Evolutionary conservation across 2,888 invertebrate genomes (phyloP).

Genomic region (Cephus rjabovi): DNA sequence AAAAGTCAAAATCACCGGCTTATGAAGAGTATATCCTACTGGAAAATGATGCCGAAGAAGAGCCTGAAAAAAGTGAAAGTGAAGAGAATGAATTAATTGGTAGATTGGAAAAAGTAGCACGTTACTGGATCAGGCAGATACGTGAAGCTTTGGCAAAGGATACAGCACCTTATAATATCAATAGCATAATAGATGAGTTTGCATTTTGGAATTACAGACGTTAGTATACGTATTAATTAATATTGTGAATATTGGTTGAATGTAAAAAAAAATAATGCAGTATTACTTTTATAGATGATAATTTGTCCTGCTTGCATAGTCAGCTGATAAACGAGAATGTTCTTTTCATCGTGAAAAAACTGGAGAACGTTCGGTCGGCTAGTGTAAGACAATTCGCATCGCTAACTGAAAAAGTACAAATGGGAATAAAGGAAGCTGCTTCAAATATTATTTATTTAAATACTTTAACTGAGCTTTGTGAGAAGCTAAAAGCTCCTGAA

Average conservation of each 20-base stretch:
- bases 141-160: conserved; percentile 61
- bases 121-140: conserved; percentile 71
- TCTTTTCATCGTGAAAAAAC: conserved; percentile 48
- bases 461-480: conserved; percentile 67
- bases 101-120: conserved; percentile 52
- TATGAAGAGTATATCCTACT: conserved; percentile 37
- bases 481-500: conserved; percentile 63
- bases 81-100: conserved; percentile 35
- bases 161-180: conserved; percentile 39
- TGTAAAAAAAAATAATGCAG: neutral
- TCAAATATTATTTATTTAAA: conserved; percentile 69
- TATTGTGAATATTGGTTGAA: neutral
- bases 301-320: conserved; percentile 53
- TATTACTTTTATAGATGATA: conserved; percentile 52
- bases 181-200: conserved; percentile 58
- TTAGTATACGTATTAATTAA: conserved; percentile 38
- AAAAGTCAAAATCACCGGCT: conserved; percentile 7
- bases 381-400: conserved; percentile 51
- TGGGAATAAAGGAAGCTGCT: conserved; percentile 64
- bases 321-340: conserved; percentile 56
- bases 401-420: conserved; percentile 44
- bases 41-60: conserved; percentile 64
- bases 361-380: conserved; percentile 53
- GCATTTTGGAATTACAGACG: conserved; percentile 64
- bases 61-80: conserved; percentile 3